Conservation (phyloP, 1,140 invertebrate genomes). For the Ladona fulva region DNA sequence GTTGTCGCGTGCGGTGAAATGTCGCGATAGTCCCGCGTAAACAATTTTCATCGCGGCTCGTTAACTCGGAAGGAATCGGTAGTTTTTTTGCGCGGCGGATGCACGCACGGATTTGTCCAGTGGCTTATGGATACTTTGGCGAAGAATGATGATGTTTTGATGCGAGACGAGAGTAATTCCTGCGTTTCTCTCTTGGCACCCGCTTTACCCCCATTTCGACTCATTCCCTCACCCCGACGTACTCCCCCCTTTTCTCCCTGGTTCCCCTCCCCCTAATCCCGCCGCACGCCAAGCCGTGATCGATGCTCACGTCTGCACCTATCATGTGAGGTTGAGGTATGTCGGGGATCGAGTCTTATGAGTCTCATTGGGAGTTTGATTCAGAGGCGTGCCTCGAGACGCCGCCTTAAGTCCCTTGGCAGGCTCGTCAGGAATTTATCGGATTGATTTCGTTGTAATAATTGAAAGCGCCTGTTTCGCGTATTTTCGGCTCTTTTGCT, state of each 20-base stretch:
- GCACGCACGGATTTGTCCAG: too few species aligned
- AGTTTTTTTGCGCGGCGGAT: too few species aligned
- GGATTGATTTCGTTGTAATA: too few species aligned
- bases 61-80: too few species aligned
- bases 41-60: too few species aligned
- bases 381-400: background rate
- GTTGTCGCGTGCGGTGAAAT: too few species aligned
- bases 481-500: too few species aligned
- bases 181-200: background rate
- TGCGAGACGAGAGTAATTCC: constrained; percentile 3
- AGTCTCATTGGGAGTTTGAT: background rate
- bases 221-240: background rate
- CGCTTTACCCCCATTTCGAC: background rate
- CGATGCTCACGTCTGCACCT: background rate
- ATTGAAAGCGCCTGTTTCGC: too few species aligned
- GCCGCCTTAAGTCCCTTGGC: too few species aligned
- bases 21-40: too few species aligned
- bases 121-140: background rate
- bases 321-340: background rate
- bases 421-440: too few species aligned
- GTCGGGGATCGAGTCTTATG: background rate
- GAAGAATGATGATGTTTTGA: background rate
- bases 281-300: background rate
- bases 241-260: background rate
- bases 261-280: background rate